These are phyloP conservation scores for Trichogramma pretiosum DNA, from an alignment of 1,140 invertebrate genomes.

Conservation along the genomic window DNA sequence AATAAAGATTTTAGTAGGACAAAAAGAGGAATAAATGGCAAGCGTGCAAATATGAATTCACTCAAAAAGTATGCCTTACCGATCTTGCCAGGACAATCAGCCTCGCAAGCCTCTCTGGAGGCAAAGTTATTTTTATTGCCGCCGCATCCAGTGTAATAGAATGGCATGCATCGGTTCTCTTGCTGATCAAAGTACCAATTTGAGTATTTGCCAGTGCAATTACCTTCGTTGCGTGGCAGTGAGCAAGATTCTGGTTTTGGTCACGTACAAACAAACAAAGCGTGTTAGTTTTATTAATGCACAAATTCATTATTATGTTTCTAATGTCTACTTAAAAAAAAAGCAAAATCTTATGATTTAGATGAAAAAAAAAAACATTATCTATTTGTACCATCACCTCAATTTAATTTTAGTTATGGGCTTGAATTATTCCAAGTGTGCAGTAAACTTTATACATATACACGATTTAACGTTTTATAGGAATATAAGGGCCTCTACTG, in stretches of 20 bases:
- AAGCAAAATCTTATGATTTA: too few species aligned
- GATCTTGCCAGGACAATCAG: slow-evolving; percentile 67
- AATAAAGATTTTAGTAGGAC: too few species aligned
- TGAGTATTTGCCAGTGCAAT: slow-evolving; percentile 67
- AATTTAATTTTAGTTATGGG: too few species aligned
- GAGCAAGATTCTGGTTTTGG: slow-evolving; percentile 63
- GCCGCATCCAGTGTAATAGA: slow-evolving; percentile 88
- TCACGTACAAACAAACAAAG: slow-evolving; percentile 35
- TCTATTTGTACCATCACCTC: too few species aligned
- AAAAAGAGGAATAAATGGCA: too few species aligned
- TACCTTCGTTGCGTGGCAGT: slow-evolving; percentile 67
- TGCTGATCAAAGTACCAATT: slow-evolving; percentile 79
- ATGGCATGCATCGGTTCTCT: slow-evolving; percentile 84
- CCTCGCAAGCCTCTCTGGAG: slow-evolving; percentile 66
- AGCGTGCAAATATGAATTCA: too few species aligned
- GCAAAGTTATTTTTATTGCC: slow-evolving; percentile 85
- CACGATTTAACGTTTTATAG: too few species aligned
- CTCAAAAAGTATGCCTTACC: slow-evolving; percentile 51
- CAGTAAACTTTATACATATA: too few species aligned
- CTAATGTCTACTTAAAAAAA: too few species aligned
- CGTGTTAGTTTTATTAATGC: slow-evolving; percentile 24
- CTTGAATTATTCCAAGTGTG: too few species aligned
- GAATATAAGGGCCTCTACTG: too few species aligned
- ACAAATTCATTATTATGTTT: neutral
- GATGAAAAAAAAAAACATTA: too few species aligned